Evolutionary conservation across 2,797 vertebrate species (phyloP).

Genomic region (Acanthurus leucopareius): DNA sequence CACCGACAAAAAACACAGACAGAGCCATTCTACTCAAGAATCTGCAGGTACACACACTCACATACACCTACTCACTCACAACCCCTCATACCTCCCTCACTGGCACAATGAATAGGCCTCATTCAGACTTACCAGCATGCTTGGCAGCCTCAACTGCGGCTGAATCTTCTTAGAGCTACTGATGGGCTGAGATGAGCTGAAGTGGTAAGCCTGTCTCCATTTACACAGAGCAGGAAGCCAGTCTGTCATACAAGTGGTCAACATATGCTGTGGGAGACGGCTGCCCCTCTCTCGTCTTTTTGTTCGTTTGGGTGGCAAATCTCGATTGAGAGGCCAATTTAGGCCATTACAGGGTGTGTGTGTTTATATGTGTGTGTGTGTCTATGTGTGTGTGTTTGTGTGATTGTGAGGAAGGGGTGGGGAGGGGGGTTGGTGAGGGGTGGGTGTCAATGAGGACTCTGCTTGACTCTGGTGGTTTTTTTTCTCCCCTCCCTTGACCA

Average conservation of each 20-base stretch:
- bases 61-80: constrained; percentile 33
- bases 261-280: constrained; percentile 70
- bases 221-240: constrained; percentile 61
- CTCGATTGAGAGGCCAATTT: constrained; percentile 70
- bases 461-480: constrained; percentile 27
- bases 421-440: constrained; percentile 21
- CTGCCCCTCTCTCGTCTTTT: constrained; percentile 65
- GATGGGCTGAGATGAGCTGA: constrained; percentile 77
- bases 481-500: constrained; percentile 52
- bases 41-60: constrained; percentile 53
- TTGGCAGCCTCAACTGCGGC: constrained; percentile 71
- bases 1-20: constrained; percentile 64
- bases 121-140: constrained; percentile 86
- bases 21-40: constrained; percentile 56
- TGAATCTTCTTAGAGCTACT: constrained; percentile 72
- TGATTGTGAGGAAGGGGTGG: constrained; percentile 34
- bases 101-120: constrained; percentile 72
- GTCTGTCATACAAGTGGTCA: constrained; percentile 73
- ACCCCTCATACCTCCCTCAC: constrained; percentile 44
- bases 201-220: constrained; percentile 73
- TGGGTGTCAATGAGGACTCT: not conserved
- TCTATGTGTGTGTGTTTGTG: constrained; percentile 24
- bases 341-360: constrained; percentile 72
- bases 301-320: constrained; percentile 61
- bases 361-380: constrained; percentile 50